Conservation (phyloP, 2,113 vertebrate species). For the Clinocottus analis region DNA sequence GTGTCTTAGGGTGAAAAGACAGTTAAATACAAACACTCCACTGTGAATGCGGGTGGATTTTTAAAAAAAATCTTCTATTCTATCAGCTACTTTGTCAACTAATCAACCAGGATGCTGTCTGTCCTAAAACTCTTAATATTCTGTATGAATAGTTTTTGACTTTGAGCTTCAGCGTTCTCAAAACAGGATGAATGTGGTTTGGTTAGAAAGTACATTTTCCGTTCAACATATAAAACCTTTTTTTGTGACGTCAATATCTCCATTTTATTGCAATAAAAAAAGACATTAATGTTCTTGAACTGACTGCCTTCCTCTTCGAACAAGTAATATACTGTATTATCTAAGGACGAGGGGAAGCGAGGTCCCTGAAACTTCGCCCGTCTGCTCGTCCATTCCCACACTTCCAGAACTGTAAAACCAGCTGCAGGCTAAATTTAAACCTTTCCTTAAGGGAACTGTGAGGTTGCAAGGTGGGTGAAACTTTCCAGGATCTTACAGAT, state of each 20-base stretch:
- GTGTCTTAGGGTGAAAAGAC: background rate
- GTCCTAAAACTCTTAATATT: background rate
- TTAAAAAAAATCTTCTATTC: no score
- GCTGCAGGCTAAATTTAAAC: constrained; percentile 65
- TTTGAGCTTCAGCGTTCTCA: background rate
- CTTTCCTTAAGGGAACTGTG: constrained; percentile 46
- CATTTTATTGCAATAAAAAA: background rate
- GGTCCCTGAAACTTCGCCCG: background rate
- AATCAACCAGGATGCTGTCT: background rate
- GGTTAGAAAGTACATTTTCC: background rate
- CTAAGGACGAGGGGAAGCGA: background rate
- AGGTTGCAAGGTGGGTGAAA: constrained; percentile 43
- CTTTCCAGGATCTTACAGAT: constrained; percentile 36
- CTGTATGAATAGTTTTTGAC: background rate
- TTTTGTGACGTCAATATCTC: background rate
- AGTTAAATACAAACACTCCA: background rate
- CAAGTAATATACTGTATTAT: background rate
- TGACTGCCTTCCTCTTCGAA: background rate
- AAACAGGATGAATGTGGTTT: background rate
- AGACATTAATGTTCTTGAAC: background rate
- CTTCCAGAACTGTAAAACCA: constrained; percentile 39
- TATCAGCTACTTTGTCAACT: background rate
- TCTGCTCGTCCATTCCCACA: constrained; percentile 32
- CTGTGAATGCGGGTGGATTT: constrained; percentile 6
- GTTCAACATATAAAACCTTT: background rate